Conservation (phyloP, 2,888 invertebrate species). For the Pristionchus fissidentatus region DNA sequence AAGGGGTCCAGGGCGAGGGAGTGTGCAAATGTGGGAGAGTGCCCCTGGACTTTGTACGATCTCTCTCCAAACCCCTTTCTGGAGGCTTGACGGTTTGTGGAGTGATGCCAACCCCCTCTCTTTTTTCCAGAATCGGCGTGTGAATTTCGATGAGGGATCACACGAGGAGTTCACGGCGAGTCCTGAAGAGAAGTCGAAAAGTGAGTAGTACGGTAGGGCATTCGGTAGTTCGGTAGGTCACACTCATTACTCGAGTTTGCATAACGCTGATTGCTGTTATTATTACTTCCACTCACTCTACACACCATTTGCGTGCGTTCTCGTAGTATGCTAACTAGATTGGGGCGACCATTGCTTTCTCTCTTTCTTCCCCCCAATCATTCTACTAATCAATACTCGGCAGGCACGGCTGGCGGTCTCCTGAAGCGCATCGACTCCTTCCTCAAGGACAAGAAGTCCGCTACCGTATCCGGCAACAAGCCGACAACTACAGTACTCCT, state of each 20-base stretch:
- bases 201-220: not conserved
- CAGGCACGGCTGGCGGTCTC: not conserved
- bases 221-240: not conserved
- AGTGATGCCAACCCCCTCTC: no score
- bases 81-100: not conserved
- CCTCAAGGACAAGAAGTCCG: not conserved
- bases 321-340: not conserved
- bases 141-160: not conserved
- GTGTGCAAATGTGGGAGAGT: not conserved
- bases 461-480: not conserved
- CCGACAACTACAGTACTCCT: not conserved
- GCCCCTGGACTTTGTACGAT: not conserved
- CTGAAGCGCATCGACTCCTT: constrained; percentile 25
- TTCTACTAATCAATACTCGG: not conserved
- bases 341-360: not conserved
- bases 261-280: not conserved
- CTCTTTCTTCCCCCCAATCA: not conserved
- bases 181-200: constrained; percentile 23
- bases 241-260: not conserved
- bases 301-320: not conserved
- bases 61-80: no score
- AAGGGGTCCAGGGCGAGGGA: not conserved
- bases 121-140: constrained; percentile 26
- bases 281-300: not conserved
- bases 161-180: not conserved